phyloP scores from a whole-genome alignment of 2,888 invertebrate species.

The Notocelia uddmanniana region DNA sequence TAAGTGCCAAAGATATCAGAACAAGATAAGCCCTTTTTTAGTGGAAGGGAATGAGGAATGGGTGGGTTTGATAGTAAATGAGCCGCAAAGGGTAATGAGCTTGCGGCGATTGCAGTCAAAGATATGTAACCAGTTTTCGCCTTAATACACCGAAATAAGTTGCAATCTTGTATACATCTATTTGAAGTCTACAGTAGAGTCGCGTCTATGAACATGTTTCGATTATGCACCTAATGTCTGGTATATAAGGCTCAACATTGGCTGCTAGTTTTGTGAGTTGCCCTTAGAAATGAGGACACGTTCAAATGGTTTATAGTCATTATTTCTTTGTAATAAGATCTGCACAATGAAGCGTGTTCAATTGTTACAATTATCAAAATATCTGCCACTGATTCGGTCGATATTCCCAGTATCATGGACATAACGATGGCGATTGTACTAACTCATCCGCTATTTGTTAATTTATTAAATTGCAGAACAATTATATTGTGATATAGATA shows the following conservation, averaged over 20 bases:
- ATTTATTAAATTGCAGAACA: no score
- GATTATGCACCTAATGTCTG: neutral
- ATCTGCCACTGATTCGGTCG: no score
- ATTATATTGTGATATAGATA: no score
- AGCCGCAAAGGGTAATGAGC: conserved; percentile 35
- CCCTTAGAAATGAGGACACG: neutral
- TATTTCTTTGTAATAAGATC: neutral
- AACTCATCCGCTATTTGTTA: no score
- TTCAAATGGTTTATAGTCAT: neutral
- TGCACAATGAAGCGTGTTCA: neutral
- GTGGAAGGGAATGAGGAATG: neutral
- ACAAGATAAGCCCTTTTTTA: neutral
- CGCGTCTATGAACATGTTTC: neutral
- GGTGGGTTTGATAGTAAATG: conserved; percentile 10
- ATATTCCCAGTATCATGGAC: no score
- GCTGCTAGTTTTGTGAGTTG: neutral
- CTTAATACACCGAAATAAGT: neutral
- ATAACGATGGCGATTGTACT: no score
- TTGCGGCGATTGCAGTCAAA: conserved; percentile 42
- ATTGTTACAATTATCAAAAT: no score
- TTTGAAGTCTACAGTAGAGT: neutral
- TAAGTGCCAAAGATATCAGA: neutral
- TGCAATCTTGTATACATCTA: neutral
- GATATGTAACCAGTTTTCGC: neutral
- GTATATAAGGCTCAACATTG: neutral